Conservation (phyloP, 2,113 vertebrate genomes). For the Turdus rufiventris region DNA sequence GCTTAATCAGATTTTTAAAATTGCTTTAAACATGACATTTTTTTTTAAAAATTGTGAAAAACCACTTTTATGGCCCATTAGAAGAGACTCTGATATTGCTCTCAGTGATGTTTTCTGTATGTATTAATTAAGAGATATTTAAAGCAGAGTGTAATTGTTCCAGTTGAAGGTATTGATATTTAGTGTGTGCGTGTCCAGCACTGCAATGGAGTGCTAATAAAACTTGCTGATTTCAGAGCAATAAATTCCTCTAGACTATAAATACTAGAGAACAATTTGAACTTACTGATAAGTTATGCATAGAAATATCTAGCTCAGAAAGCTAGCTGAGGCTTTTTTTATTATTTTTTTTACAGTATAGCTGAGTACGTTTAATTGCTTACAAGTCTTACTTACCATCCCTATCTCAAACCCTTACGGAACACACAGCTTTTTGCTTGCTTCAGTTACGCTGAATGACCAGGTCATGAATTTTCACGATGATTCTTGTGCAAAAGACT, state of each 20-base stretch:
- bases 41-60: no score
- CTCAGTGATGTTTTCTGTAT: neutral
- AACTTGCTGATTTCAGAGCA: neutral
- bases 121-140: neutral
- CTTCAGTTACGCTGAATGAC: neutral
- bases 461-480: neutral
- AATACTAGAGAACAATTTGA: neutral
- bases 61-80: neutral
- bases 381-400: neutral
- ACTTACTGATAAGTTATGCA: neutral
- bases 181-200: neutral
- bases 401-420: neutral
- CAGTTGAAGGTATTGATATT: neutral
- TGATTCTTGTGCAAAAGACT: neutral
- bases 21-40: neutral
- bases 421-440: neutral
- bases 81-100: neutral
- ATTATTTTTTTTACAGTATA: neutral
- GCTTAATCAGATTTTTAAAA: neutral
- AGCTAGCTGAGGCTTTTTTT: neutral
- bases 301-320: neutral
- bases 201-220: neutral
- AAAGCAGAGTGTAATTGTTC: neutral
- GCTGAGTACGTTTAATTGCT: neutral
- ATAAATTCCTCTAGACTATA: neutral